Base-by-base conservation (phyloP, 1,140 invertebrate species). In the Apolygus lucorum region DNA sequence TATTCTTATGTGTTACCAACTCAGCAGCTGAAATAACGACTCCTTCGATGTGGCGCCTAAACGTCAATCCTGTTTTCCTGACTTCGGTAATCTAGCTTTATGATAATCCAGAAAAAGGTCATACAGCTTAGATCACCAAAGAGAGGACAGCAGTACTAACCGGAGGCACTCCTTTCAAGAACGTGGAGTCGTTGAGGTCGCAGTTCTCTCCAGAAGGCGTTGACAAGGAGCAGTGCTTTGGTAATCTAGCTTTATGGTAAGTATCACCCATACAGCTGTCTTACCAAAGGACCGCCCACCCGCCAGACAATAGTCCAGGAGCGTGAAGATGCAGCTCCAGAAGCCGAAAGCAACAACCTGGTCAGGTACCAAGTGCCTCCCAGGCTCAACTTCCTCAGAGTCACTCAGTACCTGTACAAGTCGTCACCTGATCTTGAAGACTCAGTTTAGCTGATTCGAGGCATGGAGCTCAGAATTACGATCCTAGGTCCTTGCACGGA, bases 101-200 rank as follows among this genome's bases (percentile, higher is more conserved):
- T 92, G 90, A 90, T 84, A 80, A 84, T 76, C 76, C 78, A 76
- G 76, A 78, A 81, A 84, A 85, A 73, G 69, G 69, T 93, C 91
- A 93, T 90, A 91, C 90, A 93, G 92, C 91, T 93, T 74, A 92
- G 88, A 93, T 90, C 90, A 91, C 92, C 92, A 94, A 93, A 94
- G 92, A 84, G 82, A 83, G 79, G 79, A 81, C 77, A 77, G 76
- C 77, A 79, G 76, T 72, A 73, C 59, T 54, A 27, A 24, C 34
- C n/a, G n/a, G n/a, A n/a, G n/a, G n/a, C n/a, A n/a, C n/a, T n/a
- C n/a, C n/a, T n/a, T 49, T 49, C 34, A 11, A 11, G 34, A 49
- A 11, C n/a, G n/a, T n/a, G n/a, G n/a, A n/a, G n/a, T n/a, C n/a
- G n/a, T n/a, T n/a, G 34, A 42, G 34, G 34, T 42, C 17, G 34